Conservation (phyloP, 2,888 invertebrate species). For the Drosophila anceps region DNA sequence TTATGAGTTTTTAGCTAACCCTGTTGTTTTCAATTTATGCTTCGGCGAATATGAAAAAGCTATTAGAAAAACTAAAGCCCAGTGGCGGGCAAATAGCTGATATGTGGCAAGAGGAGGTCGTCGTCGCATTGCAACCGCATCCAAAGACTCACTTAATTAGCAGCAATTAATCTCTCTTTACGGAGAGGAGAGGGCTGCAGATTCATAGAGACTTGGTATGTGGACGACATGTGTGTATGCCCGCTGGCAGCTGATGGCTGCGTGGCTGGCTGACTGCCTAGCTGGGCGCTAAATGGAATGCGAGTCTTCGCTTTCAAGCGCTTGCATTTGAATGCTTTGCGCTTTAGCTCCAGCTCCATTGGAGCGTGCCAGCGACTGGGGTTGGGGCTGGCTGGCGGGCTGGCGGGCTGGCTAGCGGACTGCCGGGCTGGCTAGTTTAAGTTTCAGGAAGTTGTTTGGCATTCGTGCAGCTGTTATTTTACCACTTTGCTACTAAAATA, state of each 20-base stretch:
- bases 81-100: slow-evolving; percentile 22
- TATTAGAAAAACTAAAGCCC: slow-evolving; percentile 22
- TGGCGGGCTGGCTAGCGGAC: background rate
- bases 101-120: slow-evolving; percentile 31
- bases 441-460: slow-evolving; percentile 35
- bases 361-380: slow-evolving; percentile 37
- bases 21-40: slow-evolving; percentile 45
- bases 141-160: slow-evolving; percentile 56
- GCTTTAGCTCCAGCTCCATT: background rate
- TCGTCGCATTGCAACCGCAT: slow-evolving; percentile 27
- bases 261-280: slow-evolving; percentile 1
- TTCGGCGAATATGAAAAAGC: slow-evolving; percentile 30
- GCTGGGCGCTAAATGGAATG: slow-evolving; percentile 36
- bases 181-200: slow-evolving; percentile 1
- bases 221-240: slow-evolving; percentile 14
- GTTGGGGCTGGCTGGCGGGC: background rate
- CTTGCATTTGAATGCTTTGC: slow-evolving; percentile 30
- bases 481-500: slow-evolving; percentile 31
- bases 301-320: slow-evolving; percentile 8
- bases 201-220: slow-evolving; percentile 12
- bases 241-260: slow-evolving; percentile 11
- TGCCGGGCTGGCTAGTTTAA: background rate
- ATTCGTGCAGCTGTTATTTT: slow-evolving; percentile 25
- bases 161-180: slow-evolving; percentile 61
- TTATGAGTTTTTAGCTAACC: background rate